Evolutionary conservation across 2,888 invertebrate species (phyloP).

Genomic region (Lochmaea crataegi): DNA sequence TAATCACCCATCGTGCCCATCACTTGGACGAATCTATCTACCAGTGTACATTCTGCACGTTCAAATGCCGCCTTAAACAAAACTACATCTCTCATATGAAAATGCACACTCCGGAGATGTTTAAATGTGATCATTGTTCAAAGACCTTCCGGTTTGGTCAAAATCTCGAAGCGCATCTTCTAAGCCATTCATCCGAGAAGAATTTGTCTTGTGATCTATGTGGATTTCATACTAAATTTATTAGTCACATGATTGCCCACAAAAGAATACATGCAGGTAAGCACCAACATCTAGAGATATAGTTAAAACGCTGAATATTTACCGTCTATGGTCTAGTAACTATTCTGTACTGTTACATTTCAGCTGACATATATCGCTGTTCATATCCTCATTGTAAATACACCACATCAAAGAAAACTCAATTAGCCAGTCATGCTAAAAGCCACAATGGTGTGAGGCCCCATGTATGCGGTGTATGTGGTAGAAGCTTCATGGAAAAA

Average conservation of each 20-base stretch:
- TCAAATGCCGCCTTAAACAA: slow-evolving; percentile 70
- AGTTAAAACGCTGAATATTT: too few species aligned
- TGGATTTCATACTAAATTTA: slow-evolving; percentile 75
- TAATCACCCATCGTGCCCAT: slow-evolving; percentile 71
- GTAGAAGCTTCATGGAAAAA: slow-evolving; percentile 75
- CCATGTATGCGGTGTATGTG: slow-evolving; percentile 70
- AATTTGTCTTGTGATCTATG: slow-evolving; percentile 75
- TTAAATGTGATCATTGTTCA: slow-evolving; percentile 71
- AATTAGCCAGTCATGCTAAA: slow-evolving; percentile 73
- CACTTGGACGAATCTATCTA: slow-evolving; percentile 68
- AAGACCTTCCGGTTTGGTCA: slow-evolving; percentile 71
- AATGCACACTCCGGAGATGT: slow-evolving; percentile 70
- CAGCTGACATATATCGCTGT: slow-evolving; percentile 73
- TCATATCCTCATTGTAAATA: slow-evolving; percentile 73
- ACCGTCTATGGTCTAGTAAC: not conserved
- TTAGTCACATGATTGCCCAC: slow-evolving; percentile 74
- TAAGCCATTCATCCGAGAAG: slow-evolving; percentile 69
- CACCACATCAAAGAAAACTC: slow-evolving; percentile 73
- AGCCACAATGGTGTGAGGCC: slow-evolving; percentile 69
- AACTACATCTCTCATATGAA: slow-evolving; percentile 71
- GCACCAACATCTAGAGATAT: not conserved
- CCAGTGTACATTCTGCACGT: slow-evolving; percentile 69
- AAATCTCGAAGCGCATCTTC: slow-evolving; percentile 70
- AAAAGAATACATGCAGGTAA: slow-evolving; percentile 73
- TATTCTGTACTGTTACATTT: slow-evolving; percentile 18